These are phyloP conservation scores for Phataginus tricuspis DNA, from an alignment of 2,797 vertebrate species.

Conservation along the genomic window DNA sequence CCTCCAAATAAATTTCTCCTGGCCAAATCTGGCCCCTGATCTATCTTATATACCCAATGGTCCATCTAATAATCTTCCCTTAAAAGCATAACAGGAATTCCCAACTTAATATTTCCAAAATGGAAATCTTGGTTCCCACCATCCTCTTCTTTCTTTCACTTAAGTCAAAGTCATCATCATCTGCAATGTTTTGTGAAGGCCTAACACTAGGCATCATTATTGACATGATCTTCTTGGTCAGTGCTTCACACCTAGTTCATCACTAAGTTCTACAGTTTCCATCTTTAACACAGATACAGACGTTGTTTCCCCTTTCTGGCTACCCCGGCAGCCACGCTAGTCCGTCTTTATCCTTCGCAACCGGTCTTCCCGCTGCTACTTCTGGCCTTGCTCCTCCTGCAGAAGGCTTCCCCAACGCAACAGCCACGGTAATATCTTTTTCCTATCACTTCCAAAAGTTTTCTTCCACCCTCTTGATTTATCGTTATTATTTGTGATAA, in stretches of 20 bases:
- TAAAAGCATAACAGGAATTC: background rate
- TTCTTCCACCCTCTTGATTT: background rate
- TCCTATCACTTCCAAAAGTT: background rate
- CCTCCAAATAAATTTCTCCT: background rate
- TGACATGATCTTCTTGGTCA: background rate
- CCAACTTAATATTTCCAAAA: background rate
- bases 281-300: background rate
- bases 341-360: background rate
- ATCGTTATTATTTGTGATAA: background rate
- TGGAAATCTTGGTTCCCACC: background rate
- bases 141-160: background rate
- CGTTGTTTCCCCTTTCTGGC: background rate
- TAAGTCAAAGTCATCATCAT: background rate
- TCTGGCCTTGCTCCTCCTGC: background rate
- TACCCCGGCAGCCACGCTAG: rapidly evolving
- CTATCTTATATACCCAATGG: background rate
- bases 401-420: background rate
- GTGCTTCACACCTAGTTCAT: background rate
- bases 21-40: background rate
- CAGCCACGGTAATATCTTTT: background rate
- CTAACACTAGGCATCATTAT: background rate
- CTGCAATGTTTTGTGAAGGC: background rate
- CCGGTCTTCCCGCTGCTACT: no score
- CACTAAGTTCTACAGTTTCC: background rate
- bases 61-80: background rate